Percentiles rank a stretch among this genome's conserved stretches.
Evolutionary conservation across 1,140 invertebrate genomes (phyloP).

Genomic region (Drosophila athabasca): DNA sequence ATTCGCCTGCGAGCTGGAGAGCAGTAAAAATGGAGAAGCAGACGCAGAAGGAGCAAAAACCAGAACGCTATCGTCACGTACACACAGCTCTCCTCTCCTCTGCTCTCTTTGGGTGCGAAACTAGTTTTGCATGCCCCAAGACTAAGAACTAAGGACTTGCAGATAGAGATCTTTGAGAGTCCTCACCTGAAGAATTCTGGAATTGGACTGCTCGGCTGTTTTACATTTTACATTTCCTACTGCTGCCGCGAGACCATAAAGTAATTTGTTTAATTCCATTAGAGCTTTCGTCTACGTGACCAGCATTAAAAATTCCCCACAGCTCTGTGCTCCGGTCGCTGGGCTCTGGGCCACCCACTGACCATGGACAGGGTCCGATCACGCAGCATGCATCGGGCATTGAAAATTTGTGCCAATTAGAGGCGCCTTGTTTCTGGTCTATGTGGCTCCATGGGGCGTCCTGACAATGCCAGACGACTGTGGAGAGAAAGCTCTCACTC

Average conservation of each 20-base stretch:
- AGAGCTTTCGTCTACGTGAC: conserved; percentile 60
- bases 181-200: conserved; percentile 3
- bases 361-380: conserved; percentile 30
- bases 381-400: conserved; percentile 36
- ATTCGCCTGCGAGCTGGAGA: conserved; percentile 49
- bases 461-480: conserved; percentile 49
- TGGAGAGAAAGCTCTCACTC: not conserved
- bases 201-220: not conserved
- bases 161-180: not conserved
- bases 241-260: conserved; percentile 60
- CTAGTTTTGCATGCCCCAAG: not conserved
- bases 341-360: conserved; percentile 19
- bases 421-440: conserved; percentile 59
- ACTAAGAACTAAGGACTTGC: not conserved
- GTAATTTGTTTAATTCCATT: conserved; percentile 80
- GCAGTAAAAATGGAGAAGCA: conserved; percentile 19
- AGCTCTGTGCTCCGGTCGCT: not conserved
- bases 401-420: conserved; percentile 76
- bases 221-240: conserved; percentile 60
- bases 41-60: conserved; percentile 27
- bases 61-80: conserved; percentile 59
- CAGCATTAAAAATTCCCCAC: conserved; percentile 57
- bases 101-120: not conserved
- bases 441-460: conserved; percentile 43
- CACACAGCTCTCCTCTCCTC: conserved; percentile 10